Evolutionary conservation across 1,140 invertebrate genomes (phyloP), one percentile per base, ranked within the genome.

Genomic region (Maniola jurtina): DNA sequence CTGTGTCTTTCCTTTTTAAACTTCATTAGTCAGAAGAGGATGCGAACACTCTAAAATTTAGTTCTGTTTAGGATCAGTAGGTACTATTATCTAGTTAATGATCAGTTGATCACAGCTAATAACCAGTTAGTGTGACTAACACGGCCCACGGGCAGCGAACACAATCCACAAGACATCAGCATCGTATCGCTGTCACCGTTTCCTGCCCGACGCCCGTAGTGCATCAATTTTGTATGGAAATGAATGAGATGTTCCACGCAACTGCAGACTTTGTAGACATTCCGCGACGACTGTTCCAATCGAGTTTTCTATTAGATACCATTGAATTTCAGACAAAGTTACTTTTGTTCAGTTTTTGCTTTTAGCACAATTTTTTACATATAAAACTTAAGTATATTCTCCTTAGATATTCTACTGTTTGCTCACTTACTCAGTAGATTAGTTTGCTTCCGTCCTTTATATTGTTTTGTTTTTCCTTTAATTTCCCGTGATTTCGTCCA

Each of bases 201-300:
- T 82, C 76, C 75, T 80, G n/a, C n/a, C n/a, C n/a, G n/a, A n/a
- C n/a, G 71, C 62, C 69, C 54, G 64, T 63, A 57, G 62, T 52
- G 68, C 77, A 81, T 72, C 71, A 75, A 73, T 79, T 75, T 77
- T 68, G 66, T 75, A 77, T 81, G 69, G 69, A 78, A 77, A 79
- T 79, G 56, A 55, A 73, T 73, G 55, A 70, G 59, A 63, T 73
- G 64, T 62, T 63, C 58, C 61, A 63, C 64, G 58, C 63, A 66
- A 71, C 50, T 54, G 62, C 36, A 57, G 65, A 47, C 40, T 42
- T 61, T 47, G 14, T 56, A 11, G 14, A 61, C 48, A 66, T 66
- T 60, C 47, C 47, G 50, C 14, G 8, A 6, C 42, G 7, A 35
- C 10, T 34, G 1, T 60, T 47, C 13, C 25, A 25, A 48, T 60